Percentiles rank a stretch among this genome's conserved stretches.
Conservation (phyloP, 1,140 invertebrate species). For the Procambarus clarkii region DNA sequence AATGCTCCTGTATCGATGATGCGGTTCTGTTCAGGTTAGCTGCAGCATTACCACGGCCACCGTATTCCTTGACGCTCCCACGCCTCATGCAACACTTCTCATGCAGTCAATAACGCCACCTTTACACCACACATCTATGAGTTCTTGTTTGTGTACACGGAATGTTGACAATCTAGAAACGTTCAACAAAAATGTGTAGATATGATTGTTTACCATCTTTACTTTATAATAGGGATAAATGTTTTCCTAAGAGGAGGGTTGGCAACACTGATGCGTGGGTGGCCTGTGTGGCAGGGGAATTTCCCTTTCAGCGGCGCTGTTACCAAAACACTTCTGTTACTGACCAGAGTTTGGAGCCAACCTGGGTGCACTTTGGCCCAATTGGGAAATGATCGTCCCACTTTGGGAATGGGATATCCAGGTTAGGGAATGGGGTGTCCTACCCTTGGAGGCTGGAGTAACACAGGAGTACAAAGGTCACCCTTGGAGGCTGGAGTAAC, state of each 20-base stretch:
- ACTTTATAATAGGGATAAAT: background rate
- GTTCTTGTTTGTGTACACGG: too few species aligned
- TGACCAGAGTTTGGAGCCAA: constrained; percentile 33
- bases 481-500: too few species aligned
- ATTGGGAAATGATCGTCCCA: background rate
- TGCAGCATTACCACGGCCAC: constrained; percentile 40
- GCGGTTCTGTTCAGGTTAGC: constrained; percentile 51
- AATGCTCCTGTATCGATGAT: constrained; percentile 56
- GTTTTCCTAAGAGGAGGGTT: constrained; percentile 12
- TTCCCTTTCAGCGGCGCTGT: constrained; percentile 32
- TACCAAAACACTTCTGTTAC: constrained; percentile 50
- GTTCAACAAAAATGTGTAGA: too few species aligned
- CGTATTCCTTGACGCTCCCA: background rate
- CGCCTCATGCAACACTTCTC: background rate
- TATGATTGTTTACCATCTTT: too few species aligned
- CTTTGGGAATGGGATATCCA: background rate
- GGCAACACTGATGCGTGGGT: constrained; percentile 37
- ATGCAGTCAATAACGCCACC: too few species aligned
- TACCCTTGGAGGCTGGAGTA: too few species aligned
- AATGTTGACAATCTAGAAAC: too few species aligned
- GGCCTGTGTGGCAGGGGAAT: constrained; percentile 47
- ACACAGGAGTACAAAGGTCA: too few species aligned
- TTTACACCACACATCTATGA: too few species aligned
- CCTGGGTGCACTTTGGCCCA: background rate
- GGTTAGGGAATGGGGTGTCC: too few species aligned